Conservation (phyloP, 2,888 invertebrate genomes). For the Eudiplozoon nipponicum region DNA sequence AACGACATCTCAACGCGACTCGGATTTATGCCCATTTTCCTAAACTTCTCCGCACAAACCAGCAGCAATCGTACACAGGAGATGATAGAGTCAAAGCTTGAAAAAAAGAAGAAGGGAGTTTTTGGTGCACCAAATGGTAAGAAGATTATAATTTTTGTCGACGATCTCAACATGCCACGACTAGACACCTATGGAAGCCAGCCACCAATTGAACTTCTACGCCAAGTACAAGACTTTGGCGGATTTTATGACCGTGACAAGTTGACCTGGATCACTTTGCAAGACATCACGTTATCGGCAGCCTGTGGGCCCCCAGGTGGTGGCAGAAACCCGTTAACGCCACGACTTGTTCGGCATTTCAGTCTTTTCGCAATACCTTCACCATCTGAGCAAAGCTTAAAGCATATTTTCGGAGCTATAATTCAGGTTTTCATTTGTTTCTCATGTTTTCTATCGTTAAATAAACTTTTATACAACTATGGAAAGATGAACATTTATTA, state of each 20-base stretch:
- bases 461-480: too few relatives aligned
- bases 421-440: too few relatives aligned
- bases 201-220: constrained; percentile 28
- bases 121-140: constrained; percentile 31
- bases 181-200: constrained; percentile 28
- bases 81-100: constrained; percentile 51
- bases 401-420: constrained; percentile 25
- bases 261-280: constrained; percentile 44
- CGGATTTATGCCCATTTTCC: constrained; percentile 41
- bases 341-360: constrained; percentile 26
- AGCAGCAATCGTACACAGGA: constrained; percentile 47
- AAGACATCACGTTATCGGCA: constrained; percentile 37
- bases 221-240: constrained; percentile 45
- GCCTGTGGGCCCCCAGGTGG: constrained; percentile 29
- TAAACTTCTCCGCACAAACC: constrained; percentile 68
- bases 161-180: constrained; percentile 61
- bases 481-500: too few relatives aligned
- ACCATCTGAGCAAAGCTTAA: constrained; percentile 27
- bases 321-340: constrained; percentile 26
- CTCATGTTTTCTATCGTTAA: too few relatives aligned
- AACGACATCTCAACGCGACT: too few relatives aligned
- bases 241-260: constrained; percentile 59
- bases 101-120: constrained; percentile 44
- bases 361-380: constrained; percentile 26
- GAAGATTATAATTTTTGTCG: constrained; percentile 49